Conservation (phyloP, 2,113 vertebrate genomes). For the Podiceps cristatus region DNA sequence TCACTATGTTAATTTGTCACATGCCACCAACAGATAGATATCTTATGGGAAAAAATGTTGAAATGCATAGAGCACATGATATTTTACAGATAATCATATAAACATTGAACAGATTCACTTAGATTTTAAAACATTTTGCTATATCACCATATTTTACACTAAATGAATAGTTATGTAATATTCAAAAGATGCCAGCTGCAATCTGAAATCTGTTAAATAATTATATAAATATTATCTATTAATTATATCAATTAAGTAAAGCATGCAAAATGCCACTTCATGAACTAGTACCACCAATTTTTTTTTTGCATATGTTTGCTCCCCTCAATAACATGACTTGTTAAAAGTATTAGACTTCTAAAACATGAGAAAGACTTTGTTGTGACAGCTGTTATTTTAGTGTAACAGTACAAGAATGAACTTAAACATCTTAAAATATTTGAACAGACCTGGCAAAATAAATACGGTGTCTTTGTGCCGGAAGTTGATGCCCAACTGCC, state of each 20-base stretch:
- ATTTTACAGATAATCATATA: slow-evolving; percentile 10
- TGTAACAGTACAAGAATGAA: not conserved
- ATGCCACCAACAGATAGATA: not conserved
- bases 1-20: not conserved
- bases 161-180: not conserved
- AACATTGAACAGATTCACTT: not conserved
- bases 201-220: not conserved
- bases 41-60: not conserved
- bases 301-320: not conserved
- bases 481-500: not conserved
- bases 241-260: not conserved
- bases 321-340: not conserved
- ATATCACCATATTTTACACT: not conserved
- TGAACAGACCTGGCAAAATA: not conserved
- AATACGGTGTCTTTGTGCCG: not conserved
- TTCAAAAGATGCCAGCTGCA: not conserved
- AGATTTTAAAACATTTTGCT: not conserved
- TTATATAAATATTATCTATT: not conserved
- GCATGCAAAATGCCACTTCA: not conserved
- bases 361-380: not conserved
- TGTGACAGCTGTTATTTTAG: not conserved
- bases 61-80: not conserved
- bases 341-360: not conserved
- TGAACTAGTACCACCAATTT: not conserved
- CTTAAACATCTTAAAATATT: not conserved